Percentiles rank a stretch among this genome's conserved stretches.
Evolutionary conservation across 2,797 vertebrate genomes (phyloP).

Genomic region (Setipinna tenuifilis): DNA sequence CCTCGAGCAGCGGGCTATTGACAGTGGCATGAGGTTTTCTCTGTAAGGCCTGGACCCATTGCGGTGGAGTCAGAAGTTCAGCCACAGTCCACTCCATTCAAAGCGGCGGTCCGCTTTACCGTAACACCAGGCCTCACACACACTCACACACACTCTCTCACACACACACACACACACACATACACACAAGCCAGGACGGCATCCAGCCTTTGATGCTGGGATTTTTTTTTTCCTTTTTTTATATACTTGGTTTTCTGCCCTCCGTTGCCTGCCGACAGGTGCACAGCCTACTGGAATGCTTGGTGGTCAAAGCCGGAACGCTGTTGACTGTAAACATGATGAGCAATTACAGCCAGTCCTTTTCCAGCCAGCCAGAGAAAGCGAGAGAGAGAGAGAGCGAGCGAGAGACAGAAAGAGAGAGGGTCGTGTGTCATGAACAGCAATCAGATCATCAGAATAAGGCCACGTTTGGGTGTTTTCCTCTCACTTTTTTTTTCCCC

Average conservation of each 20-base stretch:
- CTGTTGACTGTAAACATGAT: constrained; percentile 47
- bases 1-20: neutral
- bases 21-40: neutral
- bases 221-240: neutral
- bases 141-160: neutral
- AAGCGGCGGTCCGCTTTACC: neutral
- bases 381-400: too few relatives aligned
- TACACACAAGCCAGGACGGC: constrained; percentile 1
- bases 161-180: neutral
- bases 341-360: neutral
- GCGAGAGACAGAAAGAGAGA: too few relatives aligned
- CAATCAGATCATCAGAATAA: neutral
- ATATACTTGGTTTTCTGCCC: neutral
- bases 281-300: constrained; percentile 43
- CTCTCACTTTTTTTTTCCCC: too few relatives aligned
- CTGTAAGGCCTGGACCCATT: neutral
- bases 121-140: neutral
- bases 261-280: constrained; percentile 41
- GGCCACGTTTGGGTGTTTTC: neutral
- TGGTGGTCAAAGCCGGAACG: constrained; percentile 24
- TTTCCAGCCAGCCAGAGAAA: neutral
- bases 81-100: neutral
- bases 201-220: neutral
- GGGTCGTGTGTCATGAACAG: neutral
- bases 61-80: neutral